Percentiles rank a stretch among this genome's conserved stretches.
Conservation (phyloP, 37 sponge, comb jelly and placozoan species). For the Cladorhizidae sp. region DNA sequence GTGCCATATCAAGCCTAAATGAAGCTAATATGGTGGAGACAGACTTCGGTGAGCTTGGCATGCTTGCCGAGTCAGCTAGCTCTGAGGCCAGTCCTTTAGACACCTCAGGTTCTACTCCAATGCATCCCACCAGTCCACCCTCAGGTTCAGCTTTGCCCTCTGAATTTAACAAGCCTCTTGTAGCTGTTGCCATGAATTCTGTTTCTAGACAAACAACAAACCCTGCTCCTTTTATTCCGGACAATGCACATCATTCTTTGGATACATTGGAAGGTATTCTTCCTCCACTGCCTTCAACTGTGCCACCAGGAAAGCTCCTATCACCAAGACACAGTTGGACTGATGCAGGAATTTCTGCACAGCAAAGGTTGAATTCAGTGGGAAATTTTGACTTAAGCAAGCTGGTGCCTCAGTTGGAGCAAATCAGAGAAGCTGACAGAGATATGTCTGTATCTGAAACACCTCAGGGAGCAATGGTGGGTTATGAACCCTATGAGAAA, state of each 20-base stretch:
- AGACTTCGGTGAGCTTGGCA: not conserved
- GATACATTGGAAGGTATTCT: not conserved
- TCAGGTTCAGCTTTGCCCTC: conserved; percentile 34
- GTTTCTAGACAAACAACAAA: not conserved
- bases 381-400: not conserved
- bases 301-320: conserved; percentile 30
- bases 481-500: not conserved
- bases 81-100: not conserved
- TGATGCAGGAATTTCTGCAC: not conserved
- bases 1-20: conserved; percentile 1
- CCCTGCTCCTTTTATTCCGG: not conserved
- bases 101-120: not conserved
- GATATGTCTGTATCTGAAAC: no score
- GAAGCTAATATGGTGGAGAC: conserved; percentile 18
- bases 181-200: not conserved
- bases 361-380: not conserved
- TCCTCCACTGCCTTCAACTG: conserved; percentile 25
- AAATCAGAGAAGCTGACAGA: not conserved
- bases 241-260: not conserved
- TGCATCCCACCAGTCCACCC: conserved; percentile 24
- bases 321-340: not conserved
- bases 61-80: not conserved
- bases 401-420: not conserved
- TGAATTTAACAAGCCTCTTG: not conserved
- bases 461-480: no score